phyloP scores from a whole-genome alignment of 2,113 vertebrate genomes.

The Camelus bactrianus region DNA sequence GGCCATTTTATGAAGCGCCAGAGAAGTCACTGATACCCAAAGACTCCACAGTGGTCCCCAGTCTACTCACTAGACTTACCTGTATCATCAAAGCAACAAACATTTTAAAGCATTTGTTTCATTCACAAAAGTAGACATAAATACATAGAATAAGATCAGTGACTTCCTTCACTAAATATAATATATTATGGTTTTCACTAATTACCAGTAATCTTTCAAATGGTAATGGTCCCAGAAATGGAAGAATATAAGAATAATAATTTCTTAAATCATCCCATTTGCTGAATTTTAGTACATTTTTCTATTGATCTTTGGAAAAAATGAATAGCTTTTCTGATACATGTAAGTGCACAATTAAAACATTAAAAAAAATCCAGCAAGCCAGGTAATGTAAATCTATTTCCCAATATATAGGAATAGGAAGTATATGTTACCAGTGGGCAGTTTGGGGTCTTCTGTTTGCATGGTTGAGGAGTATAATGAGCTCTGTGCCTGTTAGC shows the following conservation, averaged over 20 bases:
- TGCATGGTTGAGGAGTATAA: not conserved
- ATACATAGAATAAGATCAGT: not conserved
- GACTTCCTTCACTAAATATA: not conserved
- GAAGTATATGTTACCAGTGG: not conserved
- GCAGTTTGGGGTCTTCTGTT: not conserved
- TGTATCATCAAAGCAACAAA: not conserved
- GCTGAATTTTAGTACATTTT: conserved; percentile 48
- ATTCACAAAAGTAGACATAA: conserved; percentile 3
- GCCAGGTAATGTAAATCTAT: not conserved
- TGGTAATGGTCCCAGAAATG: conserved; percentile 55
- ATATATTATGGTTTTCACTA: not conserved
- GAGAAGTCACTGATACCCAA: not conserved
- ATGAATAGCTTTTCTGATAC: conserved; percentile 46
- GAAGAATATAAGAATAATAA: conserved; percentile 36
- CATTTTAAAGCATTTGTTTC: not conserved
- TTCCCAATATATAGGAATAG: not conserved
- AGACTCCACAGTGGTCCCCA: not conserved
- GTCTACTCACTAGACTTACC: not conserved
- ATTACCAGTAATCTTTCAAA: conserved; percentile 44
- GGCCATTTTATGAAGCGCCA: accelerated
- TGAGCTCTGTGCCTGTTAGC: not conserved
- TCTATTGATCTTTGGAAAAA: conserved; percentile 42
- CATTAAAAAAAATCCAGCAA: not conserved
- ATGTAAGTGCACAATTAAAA: conserved; percentile 24
- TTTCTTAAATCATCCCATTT: conserved; percentile 33